Conservation (phyloP, 2,888 invertebrate species). For the Pandemis heparana region DNA sequence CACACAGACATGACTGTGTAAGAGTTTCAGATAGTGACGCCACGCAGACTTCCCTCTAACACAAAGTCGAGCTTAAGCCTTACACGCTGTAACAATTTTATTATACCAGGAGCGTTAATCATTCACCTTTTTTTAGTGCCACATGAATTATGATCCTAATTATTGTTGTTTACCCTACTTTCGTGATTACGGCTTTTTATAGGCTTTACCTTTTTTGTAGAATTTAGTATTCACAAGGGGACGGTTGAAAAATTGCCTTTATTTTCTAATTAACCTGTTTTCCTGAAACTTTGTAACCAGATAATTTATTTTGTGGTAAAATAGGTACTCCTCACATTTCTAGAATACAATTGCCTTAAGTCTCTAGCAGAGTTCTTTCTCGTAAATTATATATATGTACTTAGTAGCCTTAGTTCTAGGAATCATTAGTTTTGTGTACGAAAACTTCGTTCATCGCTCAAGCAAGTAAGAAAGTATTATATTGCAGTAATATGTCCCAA, state of each 20-base stretch:
- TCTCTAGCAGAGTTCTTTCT: not conserved
- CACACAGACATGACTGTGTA: not conserved
- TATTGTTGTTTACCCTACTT: slow-evolving; percentile 6
- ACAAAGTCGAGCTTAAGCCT: not conserved
- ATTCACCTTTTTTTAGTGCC: slow-evolving; percentile 16
- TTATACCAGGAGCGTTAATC: slow-evolving; percentile 17
- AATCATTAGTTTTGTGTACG: not conserved
- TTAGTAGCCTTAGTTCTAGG: not conserved
- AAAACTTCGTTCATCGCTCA: not conserved
- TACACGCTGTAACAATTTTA: slow-evolving; percentile 3
- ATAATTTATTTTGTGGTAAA: too few relatives aligned
- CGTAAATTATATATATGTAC: not conserved
- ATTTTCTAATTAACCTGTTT: too few relatives aligned
- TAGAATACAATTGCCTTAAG: not conserved
- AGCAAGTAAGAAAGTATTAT: not conserved
- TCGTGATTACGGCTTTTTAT: not conserved
- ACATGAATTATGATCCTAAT: slow-evolving; percentile 6
- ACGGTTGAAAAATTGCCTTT: not conserved
- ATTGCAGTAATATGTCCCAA: not conserved
- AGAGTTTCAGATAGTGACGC: not conserved
- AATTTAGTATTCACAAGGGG: not conserved
- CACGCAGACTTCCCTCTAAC: not conserved
- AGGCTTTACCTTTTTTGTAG: not conserved
- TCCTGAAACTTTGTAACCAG: too few relatives aligned
- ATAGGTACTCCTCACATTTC: not conserved